Conservation (phyloP, 2,888 invertebrate genomes). For the Notodonta ziczac region DNA sequence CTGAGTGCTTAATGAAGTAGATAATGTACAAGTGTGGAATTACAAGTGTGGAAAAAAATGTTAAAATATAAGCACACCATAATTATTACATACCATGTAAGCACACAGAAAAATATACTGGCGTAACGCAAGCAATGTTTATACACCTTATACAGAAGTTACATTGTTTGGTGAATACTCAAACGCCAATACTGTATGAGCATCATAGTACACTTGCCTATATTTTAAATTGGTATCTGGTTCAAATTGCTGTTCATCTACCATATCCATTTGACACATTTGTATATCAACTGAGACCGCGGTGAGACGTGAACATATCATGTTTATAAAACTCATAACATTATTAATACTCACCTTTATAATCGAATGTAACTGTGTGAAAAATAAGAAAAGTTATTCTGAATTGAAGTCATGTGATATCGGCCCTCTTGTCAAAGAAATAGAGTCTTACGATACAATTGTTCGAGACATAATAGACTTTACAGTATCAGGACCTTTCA, state of each 20-base stretch:
- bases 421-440: slow-evolving; percentile 77
- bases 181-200: too few relatives aligned
- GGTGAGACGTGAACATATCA: slow-evolving; percentile 14
- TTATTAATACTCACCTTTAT: slow-evolving; percentile 9
- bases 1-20: too few relatives aligned
- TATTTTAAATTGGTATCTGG: background rate
- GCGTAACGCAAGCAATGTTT: too few relatives aligned
- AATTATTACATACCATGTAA: too few relatives aligned
- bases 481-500: slow-evolving; percentile 75
- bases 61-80: too few relatives aligned
- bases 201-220: background rate
- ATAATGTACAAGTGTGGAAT: too few relatives aligned
- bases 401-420: slow-evolving; percentile 48
- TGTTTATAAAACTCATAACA: slow-evolving; percentile 14
- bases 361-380: background rate
- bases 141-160: too few relatives aligned
- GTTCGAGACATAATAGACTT: slow-evolving; percentile 82
- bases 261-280: slow-evolving; percentile 13
- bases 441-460: slow-evolving; percentile 81
- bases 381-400: slow-evolving; percentile 6
- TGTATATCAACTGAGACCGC: slow-evolving; percentile 12
- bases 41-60: too few relatives aligned
- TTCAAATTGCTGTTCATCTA: slow-evolving; percentile 10
- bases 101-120: too few relatives aligned
- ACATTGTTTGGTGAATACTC: too few relatives aligned